Conservation (phyloP, 1,140 invertebrate genomes). For the Glomeris maerens region DNA sequence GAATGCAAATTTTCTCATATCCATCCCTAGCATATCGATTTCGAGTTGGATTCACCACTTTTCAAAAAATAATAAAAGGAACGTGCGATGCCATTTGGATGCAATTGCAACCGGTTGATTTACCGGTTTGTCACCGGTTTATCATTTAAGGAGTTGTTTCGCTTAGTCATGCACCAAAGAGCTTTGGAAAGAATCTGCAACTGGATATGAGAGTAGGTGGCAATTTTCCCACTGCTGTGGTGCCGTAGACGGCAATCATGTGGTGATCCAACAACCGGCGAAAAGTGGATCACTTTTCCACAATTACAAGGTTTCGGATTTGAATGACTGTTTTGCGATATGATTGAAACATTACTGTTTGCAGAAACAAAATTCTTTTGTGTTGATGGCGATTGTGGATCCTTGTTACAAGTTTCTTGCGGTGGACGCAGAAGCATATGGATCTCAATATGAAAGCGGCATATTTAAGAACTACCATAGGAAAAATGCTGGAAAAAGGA, state of each 20-base stretch:
- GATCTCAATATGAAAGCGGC: constrained; percentile 19
- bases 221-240: constrained; percentile 22
- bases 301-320: constrained; percentile 19
- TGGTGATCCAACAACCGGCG: constrained; percentile 18
- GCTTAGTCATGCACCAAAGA: constrained; percentile 10
- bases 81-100: constrained; percentile 18
- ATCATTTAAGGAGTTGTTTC: not conserved
- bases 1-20: too few species aligned
- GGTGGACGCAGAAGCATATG: constrained; percentile 19
- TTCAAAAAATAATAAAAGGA: constrained; percentile 14
- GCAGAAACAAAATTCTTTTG: constrained; percentile 6
- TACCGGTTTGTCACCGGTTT: not conserved
- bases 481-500: constrained; percentile 10
- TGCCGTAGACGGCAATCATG: constrained; percentile 22
- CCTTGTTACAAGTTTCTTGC: constrained; percentile 16
- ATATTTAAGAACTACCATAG: constrained; percentile 10
- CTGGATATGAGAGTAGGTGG: constrained; percentile 18
- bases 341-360: constrained; percentile 8
- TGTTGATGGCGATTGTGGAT: constrained; percentile 19
- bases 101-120: constrained; percentile 14
- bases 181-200: constrained; percentile 11
- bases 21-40: constrained; percentile 18
- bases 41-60: constrained; percentile 18
- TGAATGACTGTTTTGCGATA: not conserved
- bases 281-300: constrained; percentile 18